Base-by-base conservation (phyloP, 2,797 vertebrate genomes). In the Glossophaga mutica region DNA sequence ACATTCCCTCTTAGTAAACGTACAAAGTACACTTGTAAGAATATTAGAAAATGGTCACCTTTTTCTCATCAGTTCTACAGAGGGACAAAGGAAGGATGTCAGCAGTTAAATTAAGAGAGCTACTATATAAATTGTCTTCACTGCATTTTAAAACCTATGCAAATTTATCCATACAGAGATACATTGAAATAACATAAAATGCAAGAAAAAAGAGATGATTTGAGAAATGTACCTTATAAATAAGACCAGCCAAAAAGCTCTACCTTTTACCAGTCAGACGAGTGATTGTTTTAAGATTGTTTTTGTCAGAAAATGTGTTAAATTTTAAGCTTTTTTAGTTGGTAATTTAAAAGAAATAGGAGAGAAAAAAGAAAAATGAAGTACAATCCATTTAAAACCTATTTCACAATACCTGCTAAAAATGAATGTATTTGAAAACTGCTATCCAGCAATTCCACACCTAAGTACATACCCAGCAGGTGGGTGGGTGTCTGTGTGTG, bases 371-470 rank as follows among this genome's bases (percentile, higher is more conserved):
- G 52, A 65, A 86, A 70, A 86, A 37, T 48, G 26, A 87, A 18
- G 14, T 91, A 24, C 1, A 42, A 5, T 34, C 67, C 76, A 44
- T 85, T 76, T 83, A 71, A 93, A 94, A 94, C 19, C 55, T 92
- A 3, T 85, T 73, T 77, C 48, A 67, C 59, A 29, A 11, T 73
- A 59, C n/a, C 74, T 90, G 48, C 48, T 88, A 65, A 68, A 87
- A 37, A 19, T 73, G 62, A 96, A 92, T 34, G 9, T 87, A 24
- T 68, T 82, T 59, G 8, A 94, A 83, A 96, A 4, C 48, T 93
- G 2, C 87, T 26, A 48, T 48, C 42, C 18, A 85, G 21, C 48
- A 85, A 26, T 78, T 57, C 37, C 37, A 18, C 19, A 6, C 14
- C 1, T 79, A 8, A 39, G 16, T 79, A 22, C 34, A 5, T 87